These are phyloP conservation scores for Egretta garzetta DNA, from an alignment of 2,113 vertebrate species.

Conservation along the genomic window DNA sequence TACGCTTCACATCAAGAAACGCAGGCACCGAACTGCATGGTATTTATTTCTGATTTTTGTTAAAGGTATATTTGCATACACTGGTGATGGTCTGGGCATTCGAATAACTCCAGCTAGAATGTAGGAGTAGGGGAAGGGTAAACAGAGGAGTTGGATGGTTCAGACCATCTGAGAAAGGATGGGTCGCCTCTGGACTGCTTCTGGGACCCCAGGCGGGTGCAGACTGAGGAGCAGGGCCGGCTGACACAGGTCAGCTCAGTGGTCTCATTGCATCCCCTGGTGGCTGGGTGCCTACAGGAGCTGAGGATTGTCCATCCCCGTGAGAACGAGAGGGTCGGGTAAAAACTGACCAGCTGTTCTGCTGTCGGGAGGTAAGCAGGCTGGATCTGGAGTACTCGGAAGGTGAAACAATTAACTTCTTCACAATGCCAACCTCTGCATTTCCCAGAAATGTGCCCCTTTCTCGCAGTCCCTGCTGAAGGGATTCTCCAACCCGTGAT, in stretches of 20 bases:
- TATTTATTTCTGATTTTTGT: not conserved
- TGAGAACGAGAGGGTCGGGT: not conserved
- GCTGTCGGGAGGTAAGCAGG: not conserved
- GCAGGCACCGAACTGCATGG: not conserved
- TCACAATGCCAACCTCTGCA: not conserved
- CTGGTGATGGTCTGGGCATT: not conserved
- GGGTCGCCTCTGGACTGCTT: not conserved
- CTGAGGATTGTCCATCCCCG: not conserved
- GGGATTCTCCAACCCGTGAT: not conserved
- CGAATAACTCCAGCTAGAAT: not conserved
- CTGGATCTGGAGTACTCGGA: not conserved
- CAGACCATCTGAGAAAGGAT: not conserved
- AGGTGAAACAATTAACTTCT: not conserved
- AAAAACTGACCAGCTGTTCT: not conserved
- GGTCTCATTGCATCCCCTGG: conserved; percentile 36
- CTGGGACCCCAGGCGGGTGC: not conserved
- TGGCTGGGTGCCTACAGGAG: not conserved
- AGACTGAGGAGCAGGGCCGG: not conserved
- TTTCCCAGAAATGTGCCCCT: not conserved
- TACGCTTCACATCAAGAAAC: not conserved
- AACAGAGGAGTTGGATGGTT: not conserved
- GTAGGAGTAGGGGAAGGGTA: not conserved
- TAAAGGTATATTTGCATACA: not conserved
- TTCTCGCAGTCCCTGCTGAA: not conserved
- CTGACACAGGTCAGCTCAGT: not conserved